Evolutionary conservation across 2,797 vertebrate genomes (phyloP), one percentile per base, ranked within the genome.

Genomic region (Cossypha dichroa): DNA sequence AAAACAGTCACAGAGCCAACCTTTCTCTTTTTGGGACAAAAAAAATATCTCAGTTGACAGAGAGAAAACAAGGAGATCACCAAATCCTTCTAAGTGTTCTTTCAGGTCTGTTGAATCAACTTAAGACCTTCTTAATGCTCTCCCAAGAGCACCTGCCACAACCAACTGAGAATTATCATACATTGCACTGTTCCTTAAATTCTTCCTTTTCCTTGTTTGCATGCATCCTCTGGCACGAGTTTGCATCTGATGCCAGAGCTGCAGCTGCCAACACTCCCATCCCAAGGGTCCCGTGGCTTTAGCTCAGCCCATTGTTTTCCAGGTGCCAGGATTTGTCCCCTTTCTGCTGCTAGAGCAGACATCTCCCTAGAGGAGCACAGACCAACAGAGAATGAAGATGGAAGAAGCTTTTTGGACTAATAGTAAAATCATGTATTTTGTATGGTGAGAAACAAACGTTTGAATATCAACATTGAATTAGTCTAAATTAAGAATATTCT

Each of bases 21-120:
- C 5, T 41, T n/a, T 10, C 18, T 26, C n/a, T 38, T 58, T 51
- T 25, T 2, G 1, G 2, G 2, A 3, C 13, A 1, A 1, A 19
- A 28, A 36, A 38, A 34, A 34, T 3, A 7, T 6, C 17, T 51
- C 31, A 4, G 2, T 36, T 70, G 48, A 33, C 10, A 54, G 28
- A 69, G 28, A 69, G 9, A 56, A 70, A 59, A 69, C 7, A 29
- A 55, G 5, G 38, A 34, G 43, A 34, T 38, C 34, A 62, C 25
- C 41, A 67, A 81, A 63, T 18, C 40, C 55, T 25, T 25, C 8
- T 18, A 40, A 83, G n/a, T 23, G 25, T 38, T 63, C 43, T 14
- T 75, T 68, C 20, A 36, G 11, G 2, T 15, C 13, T n/a, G 19
- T 25, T 19, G 41, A 55, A 63, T 28, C 34, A 69, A 15, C 10